Conservation (phyloP, 2,797 vertebrate genomes). For the Oryzias sinensis region DNA sequence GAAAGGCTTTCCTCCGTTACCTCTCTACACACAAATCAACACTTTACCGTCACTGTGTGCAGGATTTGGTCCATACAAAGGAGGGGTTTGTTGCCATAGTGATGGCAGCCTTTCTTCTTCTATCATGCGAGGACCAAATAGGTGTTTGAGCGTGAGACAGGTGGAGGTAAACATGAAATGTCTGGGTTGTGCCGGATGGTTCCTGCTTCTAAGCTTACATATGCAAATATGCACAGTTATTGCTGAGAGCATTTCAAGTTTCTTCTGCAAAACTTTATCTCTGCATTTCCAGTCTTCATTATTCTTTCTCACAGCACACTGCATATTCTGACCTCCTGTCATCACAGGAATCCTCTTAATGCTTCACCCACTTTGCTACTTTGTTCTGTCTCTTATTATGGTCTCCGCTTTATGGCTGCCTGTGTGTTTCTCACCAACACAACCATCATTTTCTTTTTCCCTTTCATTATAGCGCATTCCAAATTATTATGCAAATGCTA, state of each 20-base stretch:
- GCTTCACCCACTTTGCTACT: too few relatives aligned
- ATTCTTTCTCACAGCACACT: background rate
- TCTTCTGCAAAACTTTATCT: background rate
- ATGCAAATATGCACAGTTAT: background rate
- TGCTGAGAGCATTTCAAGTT: background rate
- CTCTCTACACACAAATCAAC: slow-evolving; percentile 27
- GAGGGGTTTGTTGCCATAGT: slow-evolving; percentile 62
- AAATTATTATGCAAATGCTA: too few relatives aligned
- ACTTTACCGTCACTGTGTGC: slow-evolving; percentile 26
- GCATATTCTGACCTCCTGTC: too few relatives aligned
- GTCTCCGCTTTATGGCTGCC: too few relatives aligned
- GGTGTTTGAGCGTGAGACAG: slow-evolving; percentile 28
- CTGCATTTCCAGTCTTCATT: background rate
- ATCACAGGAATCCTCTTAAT: too few relatives aligned
- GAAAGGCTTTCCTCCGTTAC: slow-evolving; percentile 32
- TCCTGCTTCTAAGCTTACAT: background rate
- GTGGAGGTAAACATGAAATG: slow-evolving; percentile 44
- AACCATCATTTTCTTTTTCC: too few relatives aligned
- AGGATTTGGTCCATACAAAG: slow-evolving; percentile 11
- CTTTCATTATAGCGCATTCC: too few relatives aligned
- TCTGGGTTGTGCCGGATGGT: background rate
- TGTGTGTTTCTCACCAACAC: too few relatives aligned
- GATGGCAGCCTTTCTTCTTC: slow-evolving; percentile 42
- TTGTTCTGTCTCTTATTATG: too few relatives aligned
- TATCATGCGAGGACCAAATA: slow-evolving; percentile 29